Evolutionary conservation across 2,113 vertebrate species (phyloP).

Genomic region (Channa argus): DNA sequence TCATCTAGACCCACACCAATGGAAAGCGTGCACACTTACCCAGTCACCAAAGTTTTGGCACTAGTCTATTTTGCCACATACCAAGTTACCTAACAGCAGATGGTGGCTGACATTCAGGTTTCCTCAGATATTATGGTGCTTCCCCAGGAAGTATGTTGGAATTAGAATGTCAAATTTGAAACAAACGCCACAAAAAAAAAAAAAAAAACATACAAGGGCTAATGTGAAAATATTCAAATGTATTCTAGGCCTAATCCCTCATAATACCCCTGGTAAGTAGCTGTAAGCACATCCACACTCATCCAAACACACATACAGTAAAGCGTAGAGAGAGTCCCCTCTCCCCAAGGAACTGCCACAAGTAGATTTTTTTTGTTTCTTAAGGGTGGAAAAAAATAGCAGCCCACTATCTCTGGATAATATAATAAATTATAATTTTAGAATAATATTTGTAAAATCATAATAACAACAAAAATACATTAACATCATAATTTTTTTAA

Average conservation of each 20-base stretch:
- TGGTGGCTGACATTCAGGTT: conserved; percentile 31
- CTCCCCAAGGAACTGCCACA: neutral
- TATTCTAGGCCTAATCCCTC: conserved; percentile 78
- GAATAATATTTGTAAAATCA: too few species aligned
- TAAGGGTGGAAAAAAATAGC: neutral
- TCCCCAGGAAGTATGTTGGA: conserved; percentile 45
- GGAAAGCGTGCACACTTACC: conserved; percentile 35
- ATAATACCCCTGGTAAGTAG: conserved; percentile 69
- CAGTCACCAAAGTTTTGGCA: conserved; percentile 32
- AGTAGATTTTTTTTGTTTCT: neutral
- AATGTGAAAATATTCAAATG: conserved; percentile 82
- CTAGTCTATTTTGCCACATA: conserved; percentile 15
- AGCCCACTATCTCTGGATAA: too few species aligned
- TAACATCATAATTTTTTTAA: too few species aligned
- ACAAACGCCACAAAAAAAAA: conserved; percentile 50
- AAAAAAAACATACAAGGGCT: conserved; percentile 75
- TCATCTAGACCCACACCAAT: conserved; percentile 42
- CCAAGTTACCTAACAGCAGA: conserved; percentile 40
- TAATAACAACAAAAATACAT: too few species aligned
- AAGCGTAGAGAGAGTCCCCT: neutral
- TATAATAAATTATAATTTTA: too few species aligned
- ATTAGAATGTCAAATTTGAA: conserved; percentile 76
- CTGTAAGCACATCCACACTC: conserved; percentile 32
- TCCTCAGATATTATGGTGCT: conserved; percentile 40
- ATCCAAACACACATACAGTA: conserved; percentile 16